phyloP scores from a whole-genome alignment of 2,888 invertebrate genomes.

The Physocephala rufipes region DNA sequence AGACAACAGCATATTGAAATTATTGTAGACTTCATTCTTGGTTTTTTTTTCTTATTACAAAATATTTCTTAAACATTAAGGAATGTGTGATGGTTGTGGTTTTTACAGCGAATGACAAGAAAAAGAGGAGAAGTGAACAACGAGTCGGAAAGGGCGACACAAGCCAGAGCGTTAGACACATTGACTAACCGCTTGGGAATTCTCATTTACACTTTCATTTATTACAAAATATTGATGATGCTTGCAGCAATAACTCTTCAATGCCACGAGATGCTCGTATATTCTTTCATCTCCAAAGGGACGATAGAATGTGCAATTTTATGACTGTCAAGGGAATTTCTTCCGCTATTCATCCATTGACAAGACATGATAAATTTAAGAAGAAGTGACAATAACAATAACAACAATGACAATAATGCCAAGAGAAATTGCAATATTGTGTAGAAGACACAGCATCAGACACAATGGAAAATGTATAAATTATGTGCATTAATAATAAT shows the following conservation, averaged over 20 bases:
- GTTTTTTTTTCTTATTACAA: constrained; percentile 1
- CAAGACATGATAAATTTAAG: constrained; percentile 28
- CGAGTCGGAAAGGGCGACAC: not conserved
- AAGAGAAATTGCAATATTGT: not conserved
- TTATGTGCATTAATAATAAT: no score
- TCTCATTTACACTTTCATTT: constrained; percentile 1
- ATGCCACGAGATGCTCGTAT: no score
- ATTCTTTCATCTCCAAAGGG: no score
- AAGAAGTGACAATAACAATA: not conserved
- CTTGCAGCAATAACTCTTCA: not conserved
- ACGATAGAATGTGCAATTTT: constrained; percentile 62
- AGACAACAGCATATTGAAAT: no score
- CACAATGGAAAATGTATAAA: not conserved
- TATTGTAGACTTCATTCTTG: not conserved
- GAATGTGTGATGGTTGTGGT: not conserved
- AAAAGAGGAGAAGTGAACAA: no score
- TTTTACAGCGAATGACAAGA: no score
- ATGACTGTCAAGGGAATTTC: constrained; percentile 64
- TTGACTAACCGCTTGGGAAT: not conserved
- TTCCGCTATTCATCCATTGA: constrained; percentile 45
- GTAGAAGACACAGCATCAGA: not conserved
- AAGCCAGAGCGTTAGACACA: not conserved
- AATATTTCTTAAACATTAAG: not conserved
- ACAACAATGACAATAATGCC: not conserved
- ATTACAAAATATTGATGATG: not conserved